Base-by-base conservation (phyloP, 2,113 vertebrate genomes). In the Leiothrix lutea region DNA sequence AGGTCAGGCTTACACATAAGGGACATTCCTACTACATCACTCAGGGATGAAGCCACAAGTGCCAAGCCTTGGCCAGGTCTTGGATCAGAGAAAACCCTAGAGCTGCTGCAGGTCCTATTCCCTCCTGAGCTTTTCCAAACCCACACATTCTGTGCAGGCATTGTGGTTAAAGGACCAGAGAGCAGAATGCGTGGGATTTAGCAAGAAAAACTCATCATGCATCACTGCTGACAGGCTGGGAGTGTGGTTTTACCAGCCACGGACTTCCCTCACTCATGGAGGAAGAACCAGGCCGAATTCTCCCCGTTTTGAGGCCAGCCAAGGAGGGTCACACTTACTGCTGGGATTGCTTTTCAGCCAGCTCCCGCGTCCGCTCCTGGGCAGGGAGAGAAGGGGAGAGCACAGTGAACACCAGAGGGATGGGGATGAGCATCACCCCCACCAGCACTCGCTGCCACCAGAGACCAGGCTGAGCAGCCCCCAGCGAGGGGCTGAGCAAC, bases 291-390 rank as follows among this genome's bases (percentile, higher is more conserved):
- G 35, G 29, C 8, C 31, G 74, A 72, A 51, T 73, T 73, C 12
- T 72, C 11, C 74, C 50, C 1, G 0, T 57, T 90, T 14, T 8
- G 26, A n/a, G 75, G n/a, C 18, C 31, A 57, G 53, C 45, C 9
- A 31, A 44, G 44, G 66, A 3, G 3, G 15, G 65, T 53, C 71
- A 94, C 97, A 99, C 99, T 99, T 97, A 99, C 99, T 99, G 99
- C 96, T 98, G 99, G 88, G 99, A 98, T 97, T 99, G 99, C 97
- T 99, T 99, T 98, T 99, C 99, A 6, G 99, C 99, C 91, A 99
- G 97, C 64, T 99, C 99, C 96, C 99, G 99, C 26, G 99, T 99
- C 98, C 98, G 99, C 97, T 99, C 99, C 99, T 99, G 97, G 36
- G 97, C 60, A 88, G 93, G 82, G 94, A 90, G 74, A 73, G 93